Evolutionary conservation across 1,140 invertebrate species (phyloP).

Genomic region (Scaptomyza montana): DNA sequence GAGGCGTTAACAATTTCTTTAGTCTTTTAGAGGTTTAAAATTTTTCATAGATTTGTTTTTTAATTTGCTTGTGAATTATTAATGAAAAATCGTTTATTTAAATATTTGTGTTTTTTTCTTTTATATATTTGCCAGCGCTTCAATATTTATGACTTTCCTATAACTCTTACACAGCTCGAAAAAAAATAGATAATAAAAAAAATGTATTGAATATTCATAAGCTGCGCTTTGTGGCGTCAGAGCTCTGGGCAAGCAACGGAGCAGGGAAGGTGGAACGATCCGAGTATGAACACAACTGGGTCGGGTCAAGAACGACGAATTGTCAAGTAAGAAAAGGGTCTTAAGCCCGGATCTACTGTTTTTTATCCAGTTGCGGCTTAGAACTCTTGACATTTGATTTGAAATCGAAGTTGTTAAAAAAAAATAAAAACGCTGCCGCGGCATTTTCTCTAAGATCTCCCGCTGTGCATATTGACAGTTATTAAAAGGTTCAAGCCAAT

Average conservation of each 20-base stretch:
- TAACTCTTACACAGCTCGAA: constrained; percentile 50
- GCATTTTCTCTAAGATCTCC: constrained; percentile 48
- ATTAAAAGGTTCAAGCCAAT: constrained; percentile 41
- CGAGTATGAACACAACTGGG: constrained; percentile 58
- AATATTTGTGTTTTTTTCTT: constrained; percentile 74
- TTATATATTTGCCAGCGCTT: constrained; percentile 31
- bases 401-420: constrained; percentile 48
- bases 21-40: background rate
- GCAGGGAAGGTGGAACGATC: background rate
- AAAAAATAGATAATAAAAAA: constrained; percentile 31
- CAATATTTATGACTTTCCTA: constrained; percentile 76
- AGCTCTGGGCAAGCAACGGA: constrained; percentile 31
- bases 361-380: constrained; percentile 44
- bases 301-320: constrained; percentile 75
- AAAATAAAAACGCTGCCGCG: constrained; percentile 14
- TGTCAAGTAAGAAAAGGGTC: constrained; percentile 65
- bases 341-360: constrained; percentile 28
- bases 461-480: constrained; percentile 64
- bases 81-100: constrained; percentile 75
- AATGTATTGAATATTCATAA: constrained; percentile 74
- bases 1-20: constrained; percentile 42
- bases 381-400: constrained; percentile 76
- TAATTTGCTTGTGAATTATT: constrained; percentile 76
- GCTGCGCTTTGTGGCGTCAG: constrained; percentile 72
- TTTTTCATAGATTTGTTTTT: constrained; percentile 12